A percentile compares a stretch with the other conserved stretches of the same genome.
Evolutionary conservation across 2,113 vertebrate genomes (phyloP).

Genomic region (Hepsetus odoe): DNA sequence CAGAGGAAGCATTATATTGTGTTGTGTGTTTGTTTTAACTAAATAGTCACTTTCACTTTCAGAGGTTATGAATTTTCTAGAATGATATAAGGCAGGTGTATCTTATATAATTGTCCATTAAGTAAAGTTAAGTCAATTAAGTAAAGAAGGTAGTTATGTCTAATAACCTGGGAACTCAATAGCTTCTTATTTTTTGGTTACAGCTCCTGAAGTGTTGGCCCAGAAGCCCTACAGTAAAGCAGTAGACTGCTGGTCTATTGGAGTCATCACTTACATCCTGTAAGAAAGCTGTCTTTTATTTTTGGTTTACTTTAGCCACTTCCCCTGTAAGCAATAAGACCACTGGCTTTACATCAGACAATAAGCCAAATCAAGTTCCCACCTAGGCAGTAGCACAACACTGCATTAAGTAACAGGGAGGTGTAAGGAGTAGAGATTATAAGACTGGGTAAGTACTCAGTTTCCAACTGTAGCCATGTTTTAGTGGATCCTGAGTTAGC

Average conservation of each 20-base stretch:
- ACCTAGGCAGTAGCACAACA: background rate
- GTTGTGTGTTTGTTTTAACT: too few relatives aligned
- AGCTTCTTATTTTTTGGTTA: background rate
- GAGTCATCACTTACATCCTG: conserved; percentile 97
- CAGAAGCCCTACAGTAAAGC: conserved; percentile 98
- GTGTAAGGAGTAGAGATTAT: conserved; percentile 4
- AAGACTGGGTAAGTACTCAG: background rate
- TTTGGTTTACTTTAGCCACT: background rate
- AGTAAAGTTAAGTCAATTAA: too few relatives aligned
- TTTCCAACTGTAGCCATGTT: background rate
- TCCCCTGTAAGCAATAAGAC: too few relatives aligned
- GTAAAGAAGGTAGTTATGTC: too few relatives aligned
- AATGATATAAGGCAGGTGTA: too few relatives aligned
- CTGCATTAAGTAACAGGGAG: conserved; percentile 23
- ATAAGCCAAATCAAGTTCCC: background rate
- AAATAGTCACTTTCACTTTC: too few relatives aligned
- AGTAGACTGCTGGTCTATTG: conserved; percentile 98
- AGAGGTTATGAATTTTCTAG: too few relatives aligned
- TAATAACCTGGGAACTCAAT: too few relatives aligned
- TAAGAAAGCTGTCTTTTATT: conserved; percentile 68
- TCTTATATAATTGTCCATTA: too few relatives aligned
- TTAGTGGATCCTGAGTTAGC: background rate
- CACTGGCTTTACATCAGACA: too few relatives aligned
- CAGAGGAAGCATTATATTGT: too few relatives aligned
- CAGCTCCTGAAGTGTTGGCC: conserved; percentile 93